phyloP scores from a whole-genome alignment of 2,797 vertebrate genomes.

The Pseudochromis fuscus region DNA sequence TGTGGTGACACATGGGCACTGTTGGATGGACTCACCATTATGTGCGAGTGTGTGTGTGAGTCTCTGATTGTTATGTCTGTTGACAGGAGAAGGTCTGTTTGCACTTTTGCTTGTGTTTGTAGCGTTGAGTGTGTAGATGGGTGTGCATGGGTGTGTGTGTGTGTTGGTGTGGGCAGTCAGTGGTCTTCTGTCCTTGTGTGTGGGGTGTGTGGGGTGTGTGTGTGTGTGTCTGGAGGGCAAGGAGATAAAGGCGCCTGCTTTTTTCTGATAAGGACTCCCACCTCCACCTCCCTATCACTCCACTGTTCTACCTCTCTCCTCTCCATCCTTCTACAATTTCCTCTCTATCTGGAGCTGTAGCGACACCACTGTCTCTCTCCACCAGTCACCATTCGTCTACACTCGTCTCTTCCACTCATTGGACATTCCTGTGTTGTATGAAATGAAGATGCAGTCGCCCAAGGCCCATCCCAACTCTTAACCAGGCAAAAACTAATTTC shows the following conservation, averaged over 20 bases:
- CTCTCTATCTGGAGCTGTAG: conserved; percentile 40
- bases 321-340: conserved; percentile 59
- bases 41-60: conserved; percentile 2
- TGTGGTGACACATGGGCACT: conserved; percentile 2
- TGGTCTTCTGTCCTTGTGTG: conserved; percentile 39
- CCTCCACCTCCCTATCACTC: conserved; percentile 75
- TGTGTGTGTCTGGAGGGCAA: conserved; percentile 76
- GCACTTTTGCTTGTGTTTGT: conserved; percentile 30
- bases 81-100: conserved; percentile 30
- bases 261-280: conserved; percentile 84
- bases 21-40: conserved; percentile 21
- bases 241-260: conserved; percentile 82
- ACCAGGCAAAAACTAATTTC: not conserved
- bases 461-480: conserved; percentile 6
- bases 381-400: not conserved
- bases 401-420: conserved; percentile 24
- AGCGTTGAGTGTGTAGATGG: not conserved
- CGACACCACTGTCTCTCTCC: conserved; percentile 23
- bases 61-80: conserved; percentile 29
- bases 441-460: conserved; percentile 13
- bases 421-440: not conserved
- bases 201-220: conserved; percentile 30
- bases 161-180: conserved; percentile 42
- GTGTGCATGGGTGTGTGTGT: conserved; percentile 16
- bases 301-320: conserved; percentile 60